A percentile compares a stretch with the other conserved stretches of the same genome.
Conservation (phyloP, 2,797 vertebrate genomes). For the Synaphobranchus kaupii region DNA sequence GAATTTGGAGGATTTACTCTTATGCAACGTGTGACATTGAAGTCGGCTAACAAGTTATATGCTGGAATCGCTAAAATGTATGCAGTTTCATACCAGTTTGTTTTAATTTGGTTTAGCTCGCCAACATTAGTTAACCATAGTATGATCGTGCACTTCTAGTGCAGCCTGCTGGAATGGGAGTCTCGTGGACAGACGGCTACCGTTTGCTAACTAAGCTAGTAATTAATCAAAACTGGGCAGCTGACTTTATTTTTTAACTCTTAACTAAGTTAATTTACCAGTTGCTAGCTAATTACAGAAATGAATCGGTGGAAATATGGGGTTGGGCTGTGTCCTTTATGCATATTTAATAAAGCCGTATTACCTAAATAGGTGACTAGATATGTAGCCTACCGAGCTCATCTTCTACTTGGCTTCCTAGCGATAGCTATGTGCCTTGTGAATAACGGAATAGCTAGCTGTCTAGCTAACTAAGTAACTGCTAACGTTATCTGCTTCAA, state of each 20-base stretch:
- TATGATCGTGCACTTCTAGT: neutral
- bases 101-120: neutral
- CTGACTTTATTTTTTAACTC: neutral
- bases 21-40: neutral
- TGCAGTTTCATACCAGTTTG: neutral
- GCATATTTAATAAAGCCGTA: neutral
- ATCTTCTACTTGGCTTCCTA: neutral
- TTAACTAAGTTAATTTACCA: neutral
- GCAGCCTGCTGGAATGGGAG: neutral
- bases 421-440: slow-evolving; percentile 18
- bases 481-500: neutral
- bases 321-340: slow-evolving; percentile 13
- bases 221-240: no score
- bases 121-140: neutral
- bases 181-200: neutral
- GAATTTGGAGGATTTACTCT: neutral
- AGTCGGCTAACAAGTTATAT: neutral
- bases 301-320: neutral
- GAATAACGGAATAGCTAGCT: neutral
- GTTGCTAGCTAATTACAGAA: neutral
- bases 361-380: neutral
- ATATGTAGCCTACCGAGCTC: neutral
- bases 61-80: neutral
- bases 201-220: neutral
- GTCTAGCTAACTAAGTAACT: neutral